These are phyloP conservation scores for Fulmarus glacialis DNA, from an alignment of 2,113 vertebrate genomes.

Conservation along the genomic window DNA sequence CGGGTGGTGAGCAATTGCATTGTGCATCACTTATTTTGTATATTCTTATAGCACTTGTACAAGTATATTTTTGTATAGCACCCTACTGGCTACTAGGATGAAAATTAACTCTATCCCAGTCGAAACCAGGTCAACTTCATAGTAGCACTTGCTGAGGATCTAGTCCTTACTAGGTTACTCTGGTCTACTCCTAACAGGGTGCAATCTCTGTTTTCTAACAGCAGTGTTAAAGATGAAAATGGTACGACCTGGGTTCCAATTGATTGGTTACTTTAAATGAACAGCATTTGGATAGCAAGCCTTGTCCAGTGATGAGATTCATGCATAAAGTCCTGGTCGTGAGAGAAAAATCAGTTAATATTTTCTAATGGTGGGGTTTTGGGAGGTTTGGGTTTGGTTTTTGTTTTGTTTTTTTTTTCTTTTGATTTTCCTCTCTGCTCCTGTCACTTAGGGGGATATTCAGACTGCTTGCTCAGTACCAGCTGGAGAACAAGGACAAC, in stretches of 20 bases:
- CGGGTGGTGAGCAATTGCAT: too few species aligned
- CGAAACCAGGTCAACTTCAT: not conserved
- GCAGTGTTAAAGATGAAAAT: not conserved
- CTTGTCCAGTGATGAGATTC: not conserved
- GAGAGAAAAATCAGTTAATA: not conserved
- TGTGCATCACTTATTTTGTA: too few species aligned
- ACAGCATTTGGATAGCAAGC: not conserved
- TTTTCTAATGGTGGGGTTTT: not conserved
- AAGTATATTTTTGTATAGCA: too few species aligned
- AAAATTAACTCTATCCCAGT: too few species aligned
- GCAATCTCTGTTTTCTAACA: not conserved
- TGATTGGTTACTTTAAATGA: not conserved
- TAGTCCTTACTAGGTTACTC: not conserved
- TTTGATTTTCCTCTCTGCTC: not conserved
- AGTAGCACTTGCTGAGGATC: not conserved
- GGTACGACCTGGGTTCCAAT: not conserved
- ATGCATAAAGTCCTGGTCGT: not conserved
- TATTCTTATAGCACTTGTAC: too few species aligned
- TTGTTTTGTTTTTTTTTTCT: not conserved
- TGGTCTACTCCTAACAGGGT: not conserved
- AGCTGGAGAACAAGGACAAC: conserved; percentile 93
- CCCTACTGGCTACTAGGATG: too few species aligned
- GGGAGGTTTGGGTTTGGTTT: not conserved
- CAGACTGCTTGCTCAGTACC: conserved; percentile 88
- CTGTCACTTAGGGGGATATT: conserved; percentile 89